These are phyloP conservation scores for Corythornis cristatus DNA, from an alignment of 2,113 vertebrate species.

Conservation along the genomic window DNA sequence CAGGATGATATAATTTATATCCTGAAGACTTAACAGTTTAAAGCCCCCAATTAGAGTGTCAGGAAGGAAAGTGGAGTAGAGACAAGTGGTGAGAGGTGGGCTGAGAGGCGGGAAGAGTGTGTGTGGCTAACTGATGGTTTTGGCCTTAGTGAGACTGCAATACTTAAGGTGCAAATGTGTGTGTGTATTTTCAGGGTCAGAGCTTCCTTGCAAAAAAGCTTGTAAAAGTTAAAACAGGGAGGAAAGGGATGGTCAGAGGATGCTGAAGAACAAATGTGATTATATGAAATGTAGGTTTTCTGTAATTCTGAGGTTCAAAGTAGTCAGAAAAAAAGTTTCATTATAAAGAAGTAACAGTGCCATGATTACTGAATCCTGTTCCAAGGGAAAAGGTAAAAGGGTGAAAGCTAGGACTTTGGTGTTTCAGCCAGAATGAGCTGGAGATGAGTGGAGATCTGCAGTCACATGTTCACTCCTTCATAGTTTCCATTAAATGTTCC, in stretches of 20 bases:
- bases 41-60: constrained; percentile 30
- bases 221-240: not conserved
- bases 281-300: not conserved
- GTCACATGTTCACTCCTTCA: not conserved
- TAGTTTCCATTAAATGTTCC: not conserved
- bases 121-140: not conserved
- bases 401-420: not conserved
- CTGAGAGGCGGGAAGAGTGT: not conserved
- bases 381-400: not conserved
- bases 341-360: not conserved
- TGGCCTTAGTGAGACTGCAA: not conserved
- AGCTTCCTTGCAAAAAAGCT: not conserved
- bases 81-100: not conserved
- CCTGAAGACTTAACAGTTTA: constrained; percentile 11
- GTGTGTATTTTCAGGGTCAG: not conserved
- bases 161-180: not conserved
- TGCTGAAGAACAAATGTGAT: not conserved
- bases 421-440: not conserved
- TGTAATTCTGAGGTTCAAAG: not conserved
- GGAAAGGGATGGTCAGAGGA: not conserved
- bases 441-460: not conserved
- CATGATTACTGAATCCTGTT: not conserved
- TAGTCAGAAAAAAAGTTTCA: not conserved
- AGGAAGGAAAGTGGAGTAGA: not conserved
- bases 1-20: constrained; percentile 41